A percentile compares a stretch with the other conserved stretches of the same genome.
Conservation (phyloP, 2,797 vertebrate genomes). For the Eospalax fontanierii region DNA sequence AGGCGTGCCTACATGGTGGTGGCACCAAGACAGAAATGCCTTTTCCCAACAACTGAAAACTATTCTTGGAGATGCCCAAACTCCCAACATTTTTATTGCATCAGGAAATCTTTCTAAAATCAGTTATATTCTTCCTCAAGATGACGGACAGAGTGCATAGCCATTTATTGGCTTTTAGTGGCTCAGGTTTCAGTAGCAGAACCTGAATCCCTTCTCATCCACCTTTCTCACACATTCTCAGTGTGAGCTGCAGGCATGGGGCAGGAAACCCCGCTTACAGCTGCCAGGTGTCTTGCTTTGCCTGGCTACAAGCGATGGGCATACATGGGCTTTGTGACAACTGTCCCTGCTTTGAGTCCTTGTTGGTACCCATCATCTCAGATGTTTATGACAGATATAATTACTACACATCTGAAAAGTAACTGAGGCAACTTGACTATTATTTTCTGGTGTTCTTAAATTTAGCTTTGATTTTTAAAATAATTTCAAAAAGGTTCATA, state of each 20-base stretch:
- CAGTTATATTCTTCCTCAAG: background rate
- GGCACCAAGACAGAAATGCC: background rate
- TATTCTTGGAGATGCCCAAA: background rate
- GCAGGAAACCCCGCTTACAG: background rate
- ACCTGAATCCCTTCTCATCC: background rate
- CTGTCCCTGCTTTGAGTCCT: background rate
- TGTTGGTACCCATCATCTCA: background rate
- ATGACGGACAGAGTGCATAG: background rate
- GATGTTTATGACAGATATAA: conserved; percentile 32
- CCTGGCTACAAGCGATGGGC: background rate
- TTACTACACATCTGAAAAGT: background rate
- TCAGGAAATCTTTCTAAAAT: conserved; percentile 34
- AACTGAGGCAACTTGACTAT: background rate
- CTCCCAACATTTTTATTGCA: background rate
- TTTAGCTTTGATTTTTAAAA: conserved; percentile 57
- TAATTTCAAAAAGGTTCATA: conserved; percentile 56
- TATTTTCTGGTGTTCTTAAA: conserved; percentile 24
- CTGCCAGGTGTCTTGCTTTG: background rate
- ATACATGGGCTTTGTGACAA: background rate
- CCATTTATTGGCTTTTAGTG: background rate
- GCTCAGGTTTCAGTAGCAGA: background rate
- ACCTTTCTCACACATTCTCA: background rate
- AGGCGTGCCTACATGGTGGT: conserved; percentile 61
- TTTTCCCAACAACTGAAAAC: conserved; percentile 48
- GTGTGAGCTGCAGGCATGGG: background rate